phyloP scores from a whole-genome alignment of 1,140 invertebrate species.

The Cydia pomonella region DNA sequence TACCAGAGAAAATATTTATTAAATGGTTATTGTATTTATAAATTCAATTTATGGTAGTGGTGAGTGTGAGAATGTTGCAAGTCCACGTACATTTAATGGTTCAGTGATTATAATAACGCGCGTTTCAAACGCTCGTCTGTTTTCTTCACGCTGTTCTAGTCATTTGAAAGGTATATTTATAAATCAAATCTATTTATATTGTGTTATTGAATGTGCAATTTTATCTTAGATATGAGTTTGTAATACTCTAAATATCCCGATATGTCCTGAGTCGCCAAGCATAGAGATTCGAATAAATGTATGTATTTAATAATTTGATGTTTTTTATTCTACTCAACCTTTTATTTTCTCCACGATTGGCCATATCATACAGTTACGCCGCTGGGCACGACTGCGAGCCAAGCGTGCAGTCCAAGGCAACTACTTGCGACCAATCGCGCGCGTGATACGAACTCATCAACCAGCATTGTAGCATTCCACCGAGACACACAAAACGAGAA shows the following conservation, averaged over 20 bases:
- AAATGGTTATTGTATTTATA: constrained; percentile 23
- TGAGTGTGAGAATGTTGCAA: constrained; percentile 19
- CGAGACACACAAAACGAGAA: too few relatives aligned
- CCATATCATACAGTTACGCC: too few relatives aligned
- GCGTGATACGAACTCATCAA: too few relatives aligned
- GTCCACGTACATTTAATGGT: not conserved
- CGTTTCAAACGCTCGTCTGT: constrained; percentile 18
- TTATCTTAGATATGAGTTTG: not conserved
- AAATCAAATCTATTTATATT: constrained; percentile 24
- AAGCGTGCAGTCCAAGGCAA: too few relatives aligned
- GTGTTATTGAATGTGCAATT: constrained; percentile 14
- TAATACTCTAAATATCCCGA: constrained; percentile 1
- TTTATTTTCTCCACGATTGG: not conserved
- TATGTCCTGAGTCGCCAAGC: constrained; percentile 33
- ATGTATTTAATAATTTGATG: constrained; percentile 34
- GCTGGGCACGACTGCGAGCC: too few relatives aligned
- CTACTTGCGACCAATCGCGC: too few relatives aligned
- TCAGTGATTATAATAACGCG: constrained; percentile 17
- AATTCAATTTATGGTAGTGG: constrained; percentile 5
- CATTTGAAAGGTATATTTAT: constrained; percentile 1
- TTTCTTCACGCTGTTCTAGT: constrained; percentile 16
- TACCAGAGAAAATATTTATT: constrained; percentile 15
- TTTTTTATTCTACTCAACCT: constrained; percentile 17
- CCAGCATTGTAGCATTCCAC: too few relatives aligned
- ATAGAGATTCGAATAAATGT: constrained; percentile 37